Evolutionary conservation across 2,113 vertebrate species (phyloP), one percentile per base, ranked within the genome.

Genomic region (Engystomops pustulosus): DNA sequence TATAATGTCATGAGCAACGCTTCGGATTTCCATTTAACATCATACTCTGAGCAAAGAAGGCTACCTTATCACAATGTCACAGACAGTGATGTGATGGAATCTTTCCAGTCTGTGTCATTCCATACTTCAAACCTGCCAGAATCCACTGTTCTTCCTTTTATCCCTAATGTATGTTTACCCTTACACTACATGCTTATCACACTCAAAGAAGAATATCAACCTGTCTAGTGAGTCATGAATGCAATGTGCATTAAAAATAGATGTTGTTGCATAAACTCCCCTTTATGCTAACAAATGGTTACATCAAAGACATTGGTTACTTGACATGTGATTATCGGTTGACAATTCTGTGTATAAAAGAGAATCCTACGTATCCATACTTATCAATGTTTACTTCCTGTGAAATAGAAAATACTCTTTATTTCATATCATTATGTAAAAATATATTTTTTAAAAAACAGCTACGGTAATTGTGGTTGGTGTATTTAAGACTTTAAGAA

Each of bases 41-140:
- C 49, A 45, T 45, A 23, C 25, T 49, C 62, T 10, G 32, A 71
- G 20, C 70, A 70, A 12, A 53, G 45, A 18, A 49, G 34, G 34
- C 47, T 60, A 18, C 32, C 23, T 82, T 82, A 82, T 82, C 80
- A 81, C 34, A 60, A 60, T 58, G 68, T 45, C 25, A 18, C 80
- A 82, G 80, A 82, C 34, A 60, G 80, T 70, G n/a, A 41, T 72
- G 80, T 41, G 68, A 71, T 82, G n/a, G 32, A 45, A 82, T 60
- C 68, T 72, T n/a, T 38, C 23, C 34, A 82, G 14, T 25, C 47
- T 20, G 23, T 74, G 68, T 72, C 68, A 82, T 34, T 32, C 9
- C 6, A 32, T 6, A 51, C 47, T 71, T 81, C 67, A 81, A 81
- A 51, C 18, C 79, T 70, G 49, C 20, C 67, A 70, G 36, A 53